These are phyloP conservation scores for Bombus confusus DNA, from an alignment of 1,140 invertebrate genomes.

Conservation along the genomic window DNA sequence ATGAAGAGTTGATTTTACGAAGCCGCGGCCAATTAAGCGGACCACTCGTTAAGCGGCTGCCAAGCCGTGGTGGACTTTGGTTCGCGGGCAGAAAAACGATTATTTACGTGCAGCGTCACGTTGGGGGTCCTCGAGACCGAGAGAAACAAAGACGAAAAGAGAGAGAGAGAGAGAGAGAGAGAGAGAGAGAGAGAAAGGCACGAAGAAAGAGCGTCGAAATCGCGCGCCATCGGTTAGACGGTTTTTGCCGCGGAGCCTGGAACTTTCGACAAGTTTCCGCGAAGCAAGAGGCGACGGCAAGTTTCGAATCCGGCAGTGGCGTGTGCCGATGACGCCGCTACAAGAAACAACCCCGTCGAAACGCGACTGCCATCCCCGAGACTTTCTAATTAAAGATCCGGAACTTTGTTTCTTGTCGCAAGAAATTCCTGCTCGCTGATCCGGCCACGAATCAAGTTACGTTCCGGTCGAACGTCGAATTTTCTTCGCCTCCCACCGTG, in stretches of 20 bases:
- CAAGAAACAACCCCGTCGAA: slow-evolving; percentile 73
- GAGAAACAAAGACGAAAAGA: no score
- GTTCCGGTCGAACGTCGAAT: slow-evolving; percentile 21
- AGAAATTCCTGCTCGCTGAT: slow-evolving; percentile 53
- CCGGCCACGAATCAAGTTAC: slow-evolving; percentile 13
- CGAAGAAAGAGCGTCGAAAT: slow-evolving; percentile 56
- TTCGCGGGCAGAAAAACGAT: slow-evolving; percentile 67
- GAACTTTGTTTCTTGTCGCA: slow-evolving; percentile 71
- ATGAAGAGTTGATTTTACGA: slow-evolving; percentile 46
- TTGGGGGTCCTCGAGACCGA: slow-evolving; percentile 21
- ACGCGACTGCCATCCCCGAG: slow-evolving; percentile 64
- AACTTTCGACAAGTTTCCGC: slow-evolving; percentile 72
- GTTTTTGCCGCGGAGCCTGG: slow-evolving; percentile 70
- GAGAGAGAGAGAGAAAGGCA: background rate
- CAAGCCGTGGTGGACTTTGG: slow-evolving; percentile 7
- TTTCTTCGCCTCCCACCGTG: background rate
- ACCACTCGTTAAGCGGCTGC: slow-evolving; percentile 56
- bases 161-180: background rate
- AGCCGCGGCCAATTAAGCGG: slow-evolving; percentile 62
- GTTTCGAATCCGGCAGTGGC: slow-evolving; percentile 74
- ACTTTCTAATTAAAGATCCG: slow-evolving; percentile 81
- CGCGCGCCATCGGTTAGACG: slow-evolving; percentile 40
- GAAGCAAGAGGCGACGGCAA: slow-evolving; percentile 56
- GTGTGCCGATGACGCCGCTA: slow-evolving; percentile 75
- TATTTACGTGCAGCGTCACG: slow-evolving; percentile 73